phyloP scores from a whole-genome alignment of 30 jellyfish, hydroid and myxozoan species.

The Mastigias papua region DNA sequence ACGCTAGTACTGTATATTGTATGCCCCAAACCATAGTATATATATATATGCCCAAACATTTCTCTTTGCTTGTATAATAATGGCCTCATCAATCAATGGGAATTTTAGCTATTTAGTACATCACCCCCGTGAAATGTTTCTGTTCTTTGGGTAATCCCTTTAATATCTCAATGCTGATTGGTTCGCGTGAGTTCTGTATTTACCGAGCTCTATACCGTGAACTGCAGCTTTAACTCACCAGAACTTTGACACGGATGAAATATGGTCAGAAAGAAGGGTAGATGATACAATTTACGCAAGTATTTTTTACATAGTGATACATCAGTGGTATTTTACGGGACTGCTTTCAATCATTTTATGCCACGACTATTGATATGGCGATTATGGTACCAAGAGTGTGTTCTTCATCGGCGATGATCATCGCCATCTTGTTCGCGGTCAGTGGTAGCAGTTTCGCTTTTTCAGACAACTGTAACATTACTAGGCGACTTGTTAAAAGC shows the following conservation, averaged over 20 bases:
- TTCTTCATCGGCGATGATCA: slow-evolving; percentile 31
- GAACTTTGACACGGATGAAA: slow-evolving; percentile 36
- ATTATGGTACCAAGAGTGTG: slow-evolving; percentile 44
- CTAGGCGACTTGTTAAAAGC: slow-evolving; percentile 49
- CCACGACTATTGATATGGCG: neutral
- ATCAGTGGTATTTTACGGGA: neutral
- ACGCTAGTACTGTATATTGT: too few species aligned
- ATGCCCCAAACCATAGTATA: too few species aligned
- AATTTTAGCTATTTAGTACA: neutral
- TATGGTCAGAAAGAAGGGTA: slow-evolving; percentile 40
- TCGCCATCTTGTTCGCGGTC: slow-evolving; percentile 85
- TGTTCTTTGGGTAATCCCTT: slow-evolving; percentile 22
- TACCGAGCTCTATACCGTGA: slow-evolving; percentile 53
- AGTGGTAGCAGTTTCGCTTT: slow-evolving; percentile 36
- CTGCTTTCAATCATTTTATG: neutral
- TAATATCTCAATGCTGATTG: slow-evolving; percentile 62
- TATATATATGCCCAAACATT: too few species aligned
- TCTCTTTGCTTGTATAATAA: too few species aligned
- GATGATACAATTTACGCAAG: neutral
- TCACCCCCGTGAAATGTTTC: slow-evolving; percentile 41
- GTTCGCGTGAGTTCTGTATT: slow-evolving; percentile 32
- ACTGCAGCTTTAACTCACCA: slow-evolving; percentile 27
- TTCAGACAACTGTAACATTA: slow-evolving; percentile 54
- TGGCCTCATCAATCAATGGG: too few species aligned
- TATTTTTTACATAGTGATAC: neutral